These are phyloP conservation scores for Apodemia zela DNA, from an alignment of 2,888 invertebrate genomes.

Conservation along the genomic window DNA sequence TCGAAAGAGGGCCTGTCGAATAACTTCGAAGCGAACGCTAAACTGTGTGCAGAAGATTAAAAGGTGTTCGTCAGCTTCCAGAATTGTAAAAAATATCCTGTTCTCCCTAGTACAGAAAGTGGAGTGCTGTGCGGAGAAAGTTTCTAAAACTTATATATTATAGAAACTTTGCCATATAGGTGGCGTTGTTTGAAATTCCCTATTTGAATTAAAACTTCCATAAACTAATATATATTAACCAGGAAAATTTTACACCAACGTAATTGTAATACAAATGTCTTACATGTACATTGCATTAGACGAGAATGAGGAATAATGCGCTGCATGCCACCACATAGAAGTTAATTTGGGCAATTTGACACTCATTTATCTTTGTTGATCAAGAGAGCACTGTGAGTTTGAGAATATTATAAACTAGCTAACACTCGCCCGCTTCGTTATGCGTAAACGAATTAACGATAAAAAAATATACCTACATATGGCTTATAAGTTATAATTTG, in stretches of 20 bases:
- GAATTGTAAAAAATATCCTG: not conserved
- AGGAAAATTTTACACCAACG: slow-evolving; percentile 49
- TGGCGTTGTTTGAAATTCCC: not conserved
- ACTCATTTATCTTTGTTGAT: slow-evolving; percentile 76
- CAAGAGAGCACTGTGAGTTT: slow-evolving; percentile 35
- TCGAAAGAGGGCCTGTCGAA: too few relatives aligned
- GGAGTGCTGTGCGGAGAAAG: not conserved
- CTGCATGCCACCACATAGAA: slow-evolving; percentile 25
- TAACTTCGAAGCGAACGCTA: too few relatives aligned
- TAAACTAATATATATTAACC: slow-evolving; percentile 30
- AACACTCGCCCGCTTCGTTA: too few relatives aligned
- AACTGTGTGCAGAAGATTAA: too few relatives aligned
- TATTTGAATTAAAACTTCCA: slow-evolving; percentile 42
- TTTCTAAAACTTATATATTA: not conserved
- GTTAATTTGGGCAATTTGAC: slow-evolving; percentile 56
- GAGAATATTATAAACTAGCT: not conserved
- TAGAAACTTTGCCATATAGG: too few relatives aligned
- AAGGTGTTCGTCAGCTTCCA: not conserved
- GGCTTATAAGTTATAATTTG: too few relatives aligned
- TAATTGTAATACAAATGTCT: slow-evolving; percentile 70
- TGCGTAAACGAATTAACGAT: too few relatives aligned
- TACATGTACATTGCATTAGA: slow-evolving; percentile 75
- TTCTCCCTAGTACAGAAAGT: not conserved
- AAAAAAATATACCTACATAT: too few relatives aligned
- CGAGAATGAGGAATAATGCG: slow-evolving; percentile 53